Evolutionary conservation across 2,888 invertebrate species (phyloP).

Genomic region (Arrhopalites spinosus): DNA sequence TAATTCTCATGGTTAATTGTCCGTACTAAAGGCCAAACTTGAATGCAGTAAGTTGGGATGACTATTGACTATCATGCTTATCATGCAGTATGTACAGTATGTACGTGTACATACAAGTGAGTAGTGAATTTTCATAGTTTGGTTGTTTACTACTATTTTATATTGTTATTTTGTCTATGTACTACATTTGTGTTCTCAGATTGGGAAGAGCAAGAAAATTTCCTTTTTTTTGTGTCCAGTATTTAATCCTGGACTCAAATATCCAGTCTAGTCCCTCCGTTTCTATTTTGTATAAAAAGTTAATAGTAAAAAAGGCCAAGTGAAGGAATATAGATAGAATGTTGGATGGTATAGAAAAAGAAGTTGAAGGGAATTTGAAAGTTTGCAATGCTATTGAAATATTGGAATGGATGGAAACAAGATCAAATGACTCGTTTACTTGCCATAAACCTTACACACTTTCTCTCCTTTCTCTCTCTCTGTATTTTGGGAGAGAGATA

Average conservation of each 20-base stretch:
- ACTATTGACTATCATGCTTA: background rate
- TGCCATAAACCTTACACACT: background rate
- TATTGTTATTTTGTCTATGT: background rate
- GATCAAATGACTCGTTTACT: conserved; percentile 1
- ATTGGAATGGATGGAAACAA: background rate
- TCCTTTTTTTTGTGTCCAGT: no score
- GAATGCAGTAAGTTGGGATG: background rate
- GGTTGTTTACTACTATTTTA: no score
- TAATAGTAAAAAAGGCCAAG: no score
- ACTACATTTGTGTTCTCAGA: background rate
- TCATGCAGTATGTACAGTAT: no score
- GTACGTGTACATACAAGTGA: no score
- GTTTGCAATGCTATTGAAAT: background rate
- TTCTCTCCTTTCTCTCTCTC: background rate
- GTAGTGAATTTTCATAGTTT: no score
- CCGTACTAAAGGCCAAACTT: conserved; percentile 38
- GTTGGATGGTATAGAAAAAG: no score
- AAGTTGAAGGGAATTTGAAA: background rate
- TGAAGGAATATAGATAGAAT: no score
- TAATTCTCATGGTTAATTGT: conserved; percentile 42
- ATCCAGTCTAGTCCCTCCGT: background rate
- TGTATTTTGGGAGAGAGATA: background rate
- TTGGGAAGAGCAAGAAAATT: background rate
- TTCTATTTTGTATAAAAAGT: no score
- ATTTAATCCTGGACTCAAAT: background rate